Evolutionary conservation across 2,797 vertebrate genomes (phyloP).

Genomic region (Cetoscarus ocellatus): DNA sequence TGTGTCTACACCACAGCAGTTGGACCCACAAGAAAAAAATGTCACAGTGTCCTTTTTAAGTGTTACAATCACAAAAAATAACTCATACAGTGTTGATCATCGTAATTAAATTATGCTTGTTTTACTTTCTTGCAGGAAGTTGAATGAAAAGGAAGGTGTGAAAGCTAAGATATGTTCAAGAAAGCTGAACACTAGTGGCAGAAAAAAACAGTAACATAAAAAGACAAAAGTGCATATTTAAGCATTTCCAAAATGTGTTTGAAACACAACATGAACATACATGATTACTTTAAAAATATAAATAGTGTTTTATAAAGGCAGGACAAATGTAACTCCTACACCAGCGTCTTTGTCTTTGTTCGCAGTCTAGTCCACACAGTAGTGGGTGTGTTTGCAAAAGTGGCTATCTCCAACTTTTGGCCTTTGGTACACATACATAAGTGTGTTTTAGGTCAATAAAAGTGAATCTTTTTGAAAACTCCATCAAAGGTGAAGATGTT

Average conservation of each 20-base stretch:
- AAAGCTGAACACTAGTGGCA: background rate
- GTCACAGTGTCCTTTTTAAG: background rate
- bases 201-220: background rate
- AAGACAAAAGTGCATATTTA: background rate
- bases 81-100: constrained; percentile 16
- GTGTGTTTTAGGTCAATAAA: no score
- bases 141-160: constrained; percentile 24
- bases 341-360: background rate
- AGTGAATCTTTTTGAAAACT: no score
- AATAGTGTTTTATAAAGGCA: constrained; percentile 10
- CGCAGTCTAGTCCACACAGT: no score
- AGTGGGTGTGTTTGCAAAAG: no score
- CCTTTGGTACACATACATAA: no score
- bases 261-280: constrained; percentile 8
- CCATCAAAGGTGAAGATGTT: no score
- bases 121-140: constrained; percentile 7
- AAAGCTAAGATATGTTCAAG: background rate
- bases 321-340: background rate
- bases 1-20: background rate
- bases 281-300: constrained; percentile 1
- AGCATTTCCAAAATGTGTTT: background rate
- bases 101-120: background rate
- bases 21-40: background rate
- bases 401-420: no score
- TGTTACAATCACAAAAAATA: background rate